These are phyloP conservation scores for Teleopsis dalmanni DNA, from an alignment of 1,140 invertebrate species.

Conservation along the genomic window DNA sequence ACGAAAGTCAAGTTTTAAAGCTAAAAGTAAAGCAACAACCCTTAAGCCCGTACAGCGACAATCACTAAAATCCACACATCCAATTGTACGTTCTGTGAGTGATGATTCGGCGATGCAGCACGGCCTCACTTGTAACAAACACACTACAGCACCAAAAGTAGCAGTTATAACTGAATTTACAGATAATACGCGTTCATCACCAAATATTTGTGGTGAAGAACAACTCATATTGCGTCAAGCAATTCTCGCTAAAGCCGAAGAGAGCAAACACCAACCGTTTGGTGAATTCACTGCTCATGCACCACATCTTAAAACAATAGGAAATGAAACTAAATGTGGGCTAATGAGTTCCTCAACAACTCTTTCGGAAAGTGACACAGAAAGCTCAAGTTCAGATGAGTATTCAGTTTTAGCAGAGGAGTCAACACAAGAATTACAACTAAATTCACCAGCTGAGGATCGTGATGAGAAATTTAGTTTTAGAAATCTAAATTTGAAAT, in stretches of 20 bases:
- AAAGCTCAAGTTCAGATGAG: neutral
- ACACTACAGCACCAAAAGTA: conserved; percentile 12
- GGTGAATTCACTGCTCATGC: conserved; percentile 22
- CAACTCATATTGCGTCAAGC: neutral
- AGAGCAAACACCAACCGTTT: too few species aligned
- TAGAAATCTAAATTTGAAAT: too few species aligned
- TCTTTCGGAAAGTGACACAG: neutral
- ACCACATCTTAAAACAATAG: too few species aligned
- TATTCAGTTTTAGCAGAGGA: too few species aligned
- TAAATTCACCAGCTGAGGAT: too few species aligned
- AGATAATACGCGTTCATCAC: conserved; percentile 10
- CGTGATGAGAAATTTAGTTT: too few species aligned
- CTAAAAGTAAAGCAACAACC: neutral
- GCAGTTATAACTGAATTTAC: conserved; percentile 5
- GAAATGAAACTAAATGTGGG: neutral
- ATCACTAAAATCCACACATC: conserved; percentile 4
- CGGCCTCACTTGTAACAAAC: neutral
- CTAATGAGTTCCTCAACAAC: neutral
- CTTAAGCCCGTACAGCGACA: neutral
- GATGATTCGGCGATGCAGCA: conserved; percentile 43
- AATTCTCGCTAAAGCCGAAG: neutral
- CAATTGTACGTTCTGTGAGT: conserved; percentile 49
- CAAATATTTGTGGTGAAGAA: conserved; percentile 3
- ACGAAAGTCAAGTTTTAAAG: conserved; percentile 4
- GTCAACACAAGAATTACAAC: too few species aligned